Evolutionary conservation across 2,113 vertebrate species (phyloP).

Genomic region (Tinamus guttatus): DNA sequence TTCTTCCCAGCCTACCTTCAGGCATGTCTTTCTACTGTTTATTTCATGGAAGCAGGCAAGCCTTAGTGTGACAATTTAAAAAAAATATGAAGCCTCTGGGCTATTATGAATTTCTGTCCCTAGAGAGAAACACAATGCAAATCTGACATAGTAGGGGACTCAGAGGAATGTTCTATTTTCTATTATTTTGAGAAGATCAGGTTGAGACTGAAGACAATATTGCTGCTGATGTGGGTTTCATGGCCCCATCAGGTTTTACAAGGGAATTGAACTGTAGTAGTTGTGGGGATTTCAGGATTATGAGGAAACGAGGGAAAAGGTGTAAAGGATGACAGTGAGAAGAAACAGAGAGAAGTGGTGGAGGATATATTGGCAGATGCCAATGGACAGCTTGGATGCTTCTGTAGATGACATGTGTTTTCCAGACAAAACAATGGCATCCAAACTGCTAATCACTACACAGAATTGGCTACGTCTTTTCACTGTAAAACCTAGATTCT

Average conservation of each 20-base stretch:
- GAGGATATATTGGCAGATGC: slow-evolving; percentile 55
- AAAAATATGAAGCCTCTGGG: slow-evolving; percentile 59
- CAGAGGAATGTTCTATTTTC: slow-evolving; percentile 10
- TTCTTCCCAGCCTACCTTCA: slow-evolving; percentile 66
- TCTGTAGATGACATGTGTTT: slow-evolving; percentile 68
- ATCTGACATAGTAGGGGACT: not conserved
- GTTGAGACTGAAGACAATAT: not conserved
- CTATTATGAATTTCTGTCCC: slow-evolving; percentile 57
- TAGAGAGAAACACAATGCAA: slow-evolving; percentile 16
- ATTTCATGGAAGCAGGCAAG: slow-evolving; percentile 55
- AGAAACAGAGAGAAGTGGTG: slow-evolving; percentile 17
- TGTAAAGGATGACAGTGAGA: not conserved
- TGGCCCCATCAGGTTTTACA: not conserved
- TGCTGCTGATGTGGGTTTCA: not conserved
- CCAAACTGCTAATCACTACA: slow-evolving; percentile 67
- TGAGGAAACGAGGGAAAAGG: not conserved
- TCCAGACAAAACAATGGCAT: slow-evolving; percentile 72
- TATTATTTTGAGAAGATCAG: not conserved
- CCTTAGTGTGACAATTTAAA: slow-evolving; percentile 60
- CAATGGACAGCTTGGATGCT: slow-evolving; percentile 69
- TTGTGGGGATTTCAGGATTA: not conserved
- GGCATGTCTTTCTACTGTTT: slow-evolving; percentile 58
- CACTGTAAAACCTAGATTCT: slow-evolving; percentile 35
- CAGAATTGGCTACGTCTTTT: not conserved
- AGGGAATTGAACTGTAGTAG: not conserved